These are phyloP conservation scores for Anthoscopus minutus DNA, from an alignment of 2,113 vertebrate genomes.

Conservation along the genomic window DNA sequence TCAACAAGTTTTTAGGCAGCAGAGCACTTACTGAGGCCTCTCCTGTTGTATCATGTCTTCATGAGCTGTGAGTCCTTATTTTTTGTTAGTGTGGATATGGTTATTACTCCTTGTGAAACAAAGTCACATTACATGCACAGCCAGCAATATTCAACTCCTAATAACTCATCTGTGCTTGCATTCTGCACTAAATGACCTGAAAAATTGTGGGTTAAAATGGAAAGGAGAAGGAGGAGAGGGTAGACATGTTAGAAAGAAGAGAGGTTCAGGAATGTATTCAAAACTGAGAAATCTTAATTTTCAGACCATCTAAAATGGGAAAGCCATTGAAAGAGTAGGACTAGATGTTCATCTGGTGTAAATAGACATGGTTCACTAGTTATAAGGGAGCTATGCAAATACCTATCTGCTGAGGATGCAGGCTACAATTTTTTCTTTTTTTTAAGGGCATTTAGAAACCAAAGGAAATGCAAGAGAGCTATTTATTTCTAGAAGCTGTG, in stretches of 20 bases:
- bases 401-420: background rate
- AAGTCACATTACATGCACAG: background rate
- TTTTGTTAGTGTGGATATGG: background rate
- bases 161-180: slow-evolving; percentile 36
- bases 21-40: background rate
- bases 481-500: background rate
- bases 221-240: background rate
- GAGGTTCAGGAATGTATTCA: background rate
- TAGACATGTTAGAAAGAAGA: background rate
- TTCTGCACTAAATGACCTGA: slow-evolving; percentile 42
- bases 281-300: slow-evolving; percentile 43
- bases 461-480: background rate
- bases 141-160: background rate
- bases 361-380: background rate
- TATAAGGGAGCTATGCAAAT: background rate
- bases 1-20: background rate
- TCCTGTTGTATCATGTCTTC: background rate
- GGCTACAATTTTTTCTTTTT: background rate
- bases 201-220: slow-evolving; percentile 45
- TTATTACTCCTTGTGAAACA: background rate
- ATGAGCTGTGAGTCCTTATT: background rate
- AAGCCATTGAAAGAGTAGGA: background rate
- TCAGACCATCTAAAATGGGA: background rate
- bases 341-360: background rate
- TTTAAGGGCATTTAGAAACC: background rate